A percentile compares a stretch with the other conserved stretches of the same genome.
Evolutionary conservation across 2,888 invertebrate genomes (phyloP).

Genomic region (Oeneis ivallda): DNA sequence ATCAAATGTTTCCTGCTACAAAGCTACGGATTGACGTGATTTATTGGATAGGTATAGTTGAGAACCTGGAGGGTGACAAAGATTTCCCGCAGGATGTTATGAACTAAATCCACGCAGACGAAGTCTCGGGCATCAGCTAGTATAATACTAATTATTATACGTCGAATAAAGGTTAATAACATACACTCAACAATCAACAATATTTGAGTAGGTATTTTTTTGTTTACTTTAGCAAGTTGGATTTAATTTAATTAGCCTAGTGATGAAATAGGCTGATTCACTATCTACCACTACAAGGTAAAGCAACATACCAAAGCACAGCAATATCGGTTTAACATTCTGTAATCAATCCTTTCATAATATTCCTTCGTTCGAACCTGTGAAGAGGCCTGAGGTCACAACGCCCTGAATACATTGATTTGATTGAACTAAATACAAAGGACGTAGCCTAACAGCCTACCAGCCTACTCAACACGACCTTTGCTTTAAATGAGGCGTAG

Average conservation of each 20-base stretch:
- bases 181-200: background rate
- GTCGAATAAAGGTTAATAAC: background rate
- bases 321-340: background rate
- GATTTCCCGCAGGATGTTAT: too few species aligned
- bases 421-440: constrained; percentile 8
- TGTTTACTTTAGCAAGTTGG: background rate
- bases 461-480: background rate
- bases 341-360: background rate
- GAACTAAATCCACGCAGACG: too few species aligned
- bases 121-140: too few species aligned
- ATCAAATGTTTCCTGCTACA: too few species aligned
- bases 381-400: background rate
- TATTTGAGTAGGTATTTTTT: background rate
- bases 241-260: background rate
- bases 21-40: too few species aligned
- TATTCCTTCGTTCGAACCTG: background rate
- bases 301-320: too few species aligned
- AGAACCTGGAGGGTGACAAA: too few species aligned
- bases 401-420: constrained; percentile 7
- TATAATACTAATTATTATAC: background rate
- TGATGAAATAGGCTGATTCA: background rate
- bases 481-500: background rate
- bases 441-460: constrained; percentile 3
- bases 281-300: background rate
- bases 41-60: too few species aligned